Conservation (phyloP, 2,888 invertebrate species). For the Nomada lathburiana region DNA sequence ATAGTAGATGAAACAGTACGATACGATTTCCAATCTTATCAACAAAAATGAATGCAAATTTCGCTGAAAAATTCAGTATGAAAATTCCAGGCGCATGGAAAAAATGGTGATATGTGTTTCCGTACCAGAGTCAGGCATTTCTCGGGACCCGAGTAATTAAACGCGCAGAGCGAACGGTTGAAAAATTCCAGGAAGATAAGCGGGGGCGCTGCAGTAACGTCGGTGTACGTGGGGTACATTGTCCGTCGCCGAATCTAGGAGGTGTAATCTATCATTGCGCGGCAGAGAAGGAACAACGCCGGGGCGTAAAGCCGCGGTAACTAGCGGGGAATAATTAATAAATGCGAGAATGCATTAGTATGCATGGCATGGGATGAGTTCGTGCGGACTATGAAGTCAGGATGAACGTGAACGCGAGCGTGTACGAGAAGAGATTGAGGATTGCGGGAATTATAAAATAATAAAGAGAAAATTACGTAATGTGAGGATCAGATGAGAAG, state of each 20-base stretch:
- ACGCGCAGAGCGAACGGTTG: slow-evolving; percentile 6
- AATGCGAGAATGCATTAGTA: slow-evolving; percentile 81
- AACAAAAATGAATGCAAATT: neutral
- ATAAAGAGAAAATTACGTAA: slow-evolving; percentile 83
- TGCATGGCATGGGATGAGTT: slow-evolving; percentile 75
- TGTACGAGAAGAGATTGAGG: slow-evolving; percentile 33
- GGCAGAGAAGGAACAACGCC: slow-evolving; percentile 32
- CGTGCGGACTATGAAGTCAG: slow-evolving; percentile 63
- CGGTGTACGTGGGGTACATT: slow-evolving; percentile 51
- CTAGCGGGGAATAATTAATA: slow-evolving; percentile 80
- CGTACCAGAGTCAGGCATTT: neutral
- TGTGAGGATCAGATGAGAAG: slow-evolving; percentile 81
- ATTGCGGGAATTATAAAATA: slow-evolving; percentile 80
- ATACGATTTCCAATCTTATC: no score
- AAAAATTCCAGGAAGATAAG: slow-evolving; percentile 56
- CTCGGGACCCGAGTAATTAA: neutral
- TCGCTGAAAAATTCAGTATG: neutral
- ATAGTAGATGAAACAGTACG: neutral
- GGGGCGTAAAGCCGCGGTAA: slow-evolving; percentile 72
- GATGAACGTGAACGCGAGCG: slow-evolving; percentile 58
- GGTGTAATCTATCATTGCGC: slow-evolving; percentile 70
- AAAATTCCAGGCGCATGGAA: no score
- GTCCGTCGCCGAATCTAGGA: slow-evolving; percentile 62
- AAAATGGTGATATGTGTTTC: no score
- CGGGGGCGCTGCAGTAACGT: slow-evolving; percentile 2